Base-by-base conservation (phyloP, 2,797 vertebrate species). In the Falco naumanni region DNA sequence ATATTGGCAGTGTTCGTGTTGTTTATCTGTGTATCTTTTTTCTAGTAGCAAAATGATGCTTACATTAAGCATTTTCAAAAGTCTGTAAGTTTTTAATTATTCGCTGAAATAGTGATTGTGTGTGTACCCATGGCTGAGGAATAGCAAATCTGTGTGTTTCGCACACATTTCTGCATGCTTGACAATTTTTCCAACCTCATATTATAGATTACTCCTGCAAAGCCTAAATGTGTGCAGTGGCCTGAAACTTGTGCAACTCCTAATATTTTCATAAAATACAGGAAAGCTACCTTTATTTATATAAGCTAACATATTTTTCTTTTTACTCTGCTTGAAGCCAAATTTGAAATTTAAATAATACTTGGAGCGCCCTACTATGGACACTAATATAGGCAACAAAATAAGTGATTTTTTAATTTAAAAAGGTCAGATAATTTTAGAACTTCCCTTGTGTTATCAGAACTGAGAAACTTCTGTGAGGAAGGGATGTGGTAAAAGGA, bases 171-270 rank as follows among this genome's bases (percentile, higher is more conserved):
- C 78, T 95, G 78, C 34, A 5, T 72, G 57, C 72, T 76, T 87
- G 53, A 77, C 84, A 92, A 13, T 92, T 89, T 94, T 93, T 84
- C 64, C 43, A 86, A 59, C 61, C 22, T 91, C 31, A 3, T 65
- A 50, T 81, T 87, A 39, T 43, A 75, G 50, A 65, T 91, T 71
- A 53, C 21, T 91, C 24, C 28, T 89, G 7, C 34, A 45, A 89
- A 87, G 33, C 76, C 47, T 89, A 59, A 81, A 91, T 76, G 50
- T 93, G 53, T 87, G 64, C 25, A 47, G 61, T 94, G 84, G 72
- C 76, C 92, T 93, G 92, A 95, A 94, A 93, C 84, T 85, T 95
- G 37, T 65, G 69, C 54, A 90, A 29, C 59, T 96, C 69, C 39
- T 65, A 66, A 34, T 87, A 81, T 79, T 95, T 91, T 89, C 50